Percentiles rank a stretch among this genome's conserved stretches.
These are phyloP conservation scores for Diorhabda elongata DNA, from an alignment of 1,140 invertebrate species.

Conservation along the genomic window DNA sequence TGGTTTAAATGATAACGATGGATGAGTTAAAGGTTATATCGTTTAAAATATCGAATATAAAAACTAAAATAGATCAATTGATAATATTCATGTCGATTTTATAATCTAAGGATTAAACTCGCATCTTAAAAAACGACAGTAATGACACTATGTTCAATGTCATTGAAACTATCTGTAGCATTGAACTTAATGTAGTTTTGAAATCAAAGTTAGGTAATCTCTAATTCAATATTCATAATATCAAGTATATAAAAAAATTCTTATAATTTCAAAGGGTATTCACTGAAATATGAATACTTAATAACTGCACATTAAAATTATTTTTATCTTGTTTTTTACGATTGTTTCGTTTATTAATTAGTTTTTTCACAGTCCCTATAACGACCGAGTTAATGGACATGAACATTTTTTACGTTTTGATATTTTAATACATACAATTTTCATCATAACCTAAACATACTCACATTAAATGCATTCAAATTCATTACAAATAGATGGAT, in stretches of 20 bases:
- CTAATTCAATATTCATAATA: not conserved
- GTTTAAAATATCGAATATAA: no score
- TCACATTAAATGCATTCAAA: slow-evolving; percentile 43
- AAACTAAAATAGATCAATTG: no score
- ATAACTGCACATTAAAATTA: no score
- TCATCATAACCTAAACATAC: slow-evolving; percentile 40
- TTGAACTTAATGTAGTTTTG: no score
- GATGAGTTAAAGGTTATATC: no score
- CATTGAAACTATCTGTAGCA: no score
- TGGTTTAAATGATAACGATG: no score
- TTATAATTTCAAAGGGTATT: not conserved
- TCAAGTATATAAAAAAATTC: not conserved
- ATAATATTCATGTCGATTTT: no score
- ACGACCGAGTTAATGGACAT: slow-evolving; percentile 6
- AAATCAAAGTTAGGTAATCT: not conserved
- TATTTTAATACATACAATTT: slow-evolving; percentile 10
- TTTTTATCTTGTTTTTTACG: no score
- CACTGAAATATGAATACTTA: not conserved
- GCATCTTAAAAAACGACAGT: no score
- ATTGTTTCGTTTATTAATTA: not conserved
- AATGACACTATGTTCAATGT: no score
- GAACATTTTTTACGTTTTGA: not conserved
- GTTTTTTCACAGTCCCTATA: not conserved
- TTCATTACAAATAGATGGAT: slow-evolving; percentile 29
- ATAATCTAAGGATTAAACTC: no score